A percentile compares a stretch with the other conserved stretches of the same genome.
Evolutionary conservation across 2,113 vertebrate species (phyloP).

Genomic region (Todiramphus saurophagus): DNA sequence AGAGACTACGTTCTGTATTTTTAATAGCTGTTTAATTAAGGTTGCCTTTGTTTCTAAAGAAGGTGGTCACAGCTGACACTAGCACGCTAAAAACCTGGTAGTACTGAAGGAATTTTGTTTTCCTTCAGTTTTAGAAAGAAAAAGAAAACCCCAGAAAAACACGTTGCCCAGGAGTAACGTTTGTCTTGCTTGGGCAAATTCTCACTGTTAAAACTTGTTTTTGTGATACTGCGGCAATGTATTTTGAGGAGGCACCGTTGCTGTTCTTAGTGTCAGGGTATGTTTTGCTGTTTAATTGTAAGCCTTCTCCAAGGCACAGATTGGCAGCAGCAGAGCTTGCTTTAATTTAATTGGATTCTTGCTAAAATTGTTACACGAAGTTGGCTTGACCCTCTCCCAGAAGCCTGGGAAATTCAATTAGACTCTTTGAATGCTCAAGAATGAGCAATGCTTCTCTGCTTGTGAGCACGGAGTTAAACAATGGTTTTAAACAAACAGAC

Average conservation of each 20-base stretch:
- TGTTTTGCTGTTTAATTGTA: conserved; percentile 46
- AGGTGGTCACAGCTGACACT: neutral
- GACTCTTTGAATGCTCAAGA: neutral
- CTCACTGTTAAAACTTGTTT: conserved; percentile 23
- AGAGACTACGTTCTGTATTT: neutral
- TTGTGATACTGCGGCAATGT: neutral
- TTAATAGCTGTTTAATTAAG: neutral
- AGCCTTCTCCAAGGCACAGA: conserved; percentile 14
- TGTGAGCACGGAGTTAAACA: conserved; percentile 46
- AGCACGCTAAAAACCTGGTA: neutral
- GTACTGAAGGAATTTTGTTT: neutral
- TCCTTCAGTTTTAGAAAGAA: neutral
- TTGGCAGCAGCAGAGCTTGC: conserved; percentile 6
- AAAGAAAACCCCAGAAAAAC: neutral
- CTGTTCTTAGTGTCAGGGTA: neutral
- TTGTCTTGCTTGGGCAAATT: conserved; percentile 45
- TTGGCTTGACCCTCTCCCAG: conserved; percentile 45
- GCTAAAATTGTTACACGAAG: conserved; percentile 42
- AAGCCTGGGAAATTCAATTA: conserved; percentile 61
- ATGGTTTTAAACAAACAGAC: conserved; percentile 52
- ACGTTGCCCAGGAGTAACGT: neutral
- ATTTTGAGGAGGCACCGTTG: neutral
- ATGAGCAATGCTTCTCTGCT: neutral
- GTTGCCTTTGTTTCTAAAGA: neutral
- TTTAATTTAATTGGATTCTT: conserved; percentile 39